Percentiles rank a stretch among this genome's conserved stretches.
Evolutionary conservation across 2,888 invertebrate species (phyloP).

Genomic region (Chouioia cunea): DNA sequence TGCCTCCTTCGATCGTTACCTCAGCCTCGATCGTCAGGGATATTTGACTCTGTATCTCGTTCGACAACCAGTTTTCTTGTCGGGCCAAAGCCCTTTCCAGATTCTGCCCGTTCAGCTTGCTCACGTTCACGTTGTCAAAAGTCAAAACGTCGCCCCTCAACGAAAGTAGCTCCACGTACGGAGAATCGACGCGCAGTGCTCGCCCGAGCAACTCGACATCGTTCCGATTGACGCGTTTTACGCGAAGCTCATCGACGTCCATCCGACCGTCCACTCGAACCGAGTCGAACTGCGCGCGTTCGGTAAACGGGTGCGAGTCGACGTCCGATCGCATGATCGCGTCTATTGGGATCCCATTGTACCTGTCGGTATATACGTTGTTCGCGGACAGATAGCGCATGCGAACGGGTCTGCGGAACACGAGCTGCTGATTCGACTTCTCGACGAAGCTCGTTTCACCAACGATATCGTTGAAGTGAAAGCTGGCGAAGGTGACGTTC

Average conservation of each 20-base stretch:
- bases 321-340: conserved; percentile 48
- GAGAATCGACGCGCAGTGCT: too few relatives aligned
- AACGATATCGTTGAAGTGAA: conserved; percentile 50
- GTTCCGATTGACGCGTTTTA: conserved; percentile 9
- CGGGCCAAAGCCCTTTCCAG: conserved; percentile 9
- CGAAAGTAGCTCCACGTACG: too few relatives aligned
- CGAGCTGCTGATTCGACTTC: conserved; percentile 44
- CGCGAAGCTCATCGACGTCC: conserved; percentile 48
- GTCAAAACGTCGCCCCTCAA: conserved; percentile 39
- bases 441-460: conserved; percentile 42
- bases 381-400: conserved; percentile 46
- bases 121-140: conserved; percentile 44
- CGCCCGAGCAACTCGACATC: too few relatives aligned
- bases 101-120: conserved; percentile 7
- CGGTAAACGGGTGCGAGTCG: conserved; percentile 37
- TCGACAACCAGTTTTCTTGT: not conserved
- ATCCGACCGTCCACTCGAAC: conserved; percentile 47
- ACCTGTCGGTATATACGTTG: conserved; percentile 51
- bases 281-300: conserved; percentile 40
- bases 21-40: conserved; percentile 54
- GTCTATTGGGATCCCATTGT: conserved; percentile 55
- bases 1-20: conserved; percentile 49
- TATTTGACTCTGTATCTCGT: not conserved
- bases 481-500: conserved; percentile 49
- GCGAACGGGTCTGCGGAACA: conserved; percentile 40